Conservation (phyloP, 2,888 invertebrate genomes). For the Lycaena phlaeas region DNA sequence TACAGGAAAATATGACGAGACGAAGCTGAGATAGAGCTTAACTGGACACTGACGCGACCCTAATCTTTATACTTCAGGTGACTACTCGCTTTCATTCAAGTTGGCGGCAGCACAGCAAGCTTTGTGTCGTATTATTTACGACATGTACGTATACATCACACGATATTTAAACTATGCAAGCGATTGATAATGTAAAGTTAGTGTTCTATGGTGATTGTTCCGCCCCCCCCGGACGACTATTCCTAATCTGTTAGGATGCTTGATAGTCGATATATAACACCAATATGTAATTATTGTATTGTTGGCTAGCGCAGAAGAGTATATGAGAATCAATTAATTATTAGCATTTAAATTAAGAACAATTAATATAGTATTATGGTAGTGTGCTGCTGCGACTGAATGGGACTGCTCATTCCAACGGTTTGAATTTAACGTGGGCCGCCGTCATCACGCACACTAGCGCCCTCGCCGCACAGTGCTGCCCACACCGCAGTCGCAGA, state of each 20-base stretch:
- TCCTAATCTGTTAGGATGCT: neutral
- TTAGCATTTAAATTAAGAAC: conserved; percentile 1
- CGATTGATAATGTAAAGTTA: neutral
- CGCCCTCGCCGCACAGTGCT: neutral
- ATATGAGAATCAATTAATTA: conserved; percentile 6
- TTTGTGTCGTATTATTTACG: too few species aligned
- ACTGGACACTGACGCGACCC: too few species aligned
- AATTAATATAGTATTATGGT: neutral
- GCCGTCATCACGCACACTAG: neutral
- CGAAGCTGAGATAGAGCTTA: too few species aligned
- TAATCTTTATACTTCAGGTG: neutral
- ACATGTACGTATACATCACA: too few species aligned
- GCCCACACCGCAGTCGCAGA: neutral
- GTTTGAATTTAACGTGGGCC: conserved; percentile 9
- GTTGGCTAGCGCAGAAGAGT: conserved; percentile 1
- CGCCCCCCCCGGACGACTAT: neutral
- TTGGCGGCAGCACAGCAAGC: neutral
- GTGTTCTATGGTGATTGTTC: neutral
- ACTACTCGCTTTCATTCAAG: neutral
- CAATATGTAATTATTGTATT: conserved; percentile 1
- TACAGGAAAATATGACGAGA: too few species aligned
- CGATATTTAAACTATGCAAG: too few species aligned
- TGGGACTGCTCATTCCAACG: neutral
- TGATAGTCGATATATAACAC: neutral
- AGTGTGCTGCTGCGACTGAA: neutral